Base-by-base conservation (phyloP, 2,888 invertebrate species). In the Thelaira solivaga region DNA sequence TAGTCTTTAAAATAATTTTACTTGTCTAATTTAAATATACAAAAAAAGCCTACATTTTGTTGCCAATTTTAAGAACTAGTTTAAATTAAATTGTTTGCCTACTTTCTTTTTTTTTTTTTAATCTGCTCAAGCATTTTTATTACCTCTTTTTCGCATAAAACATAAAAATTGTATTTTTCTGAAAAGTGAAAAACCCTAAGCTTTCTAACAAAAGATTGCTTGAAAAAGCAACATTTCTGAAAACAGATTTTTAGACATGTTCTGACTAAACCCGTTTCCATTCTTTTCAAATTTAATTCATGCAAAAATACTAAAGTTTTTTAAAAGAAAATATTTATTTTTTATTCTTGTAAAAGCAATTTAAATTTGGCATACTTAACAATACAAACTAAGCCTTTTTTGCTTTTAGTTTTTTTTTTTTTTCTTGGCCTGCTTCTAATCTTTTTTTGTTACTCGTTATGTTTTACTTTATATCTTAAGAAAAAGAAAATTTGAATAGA, bases 371-470 rank as follows among this genome's bases (percentile, higher is more conserved):
- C 67, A 67, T 67, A 51, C 61, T 67, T 53, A 53, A 67, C 59
- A 67, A 59, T 34, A 74, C 45, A 59, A 74, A 51, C 43, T 67
- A 67, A 74, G 74, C 51, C 74, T 67, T 74, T 53, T 47, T 65
- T 13, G 5, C 47, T 20, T 13, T 16, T 13, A 29, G 8, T 45
- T 11, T 22, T 61, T 61, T 51, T 16, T 47, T 34, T 29, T 29
- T 36, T 43, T 41, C 18, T 71, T 74, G 59, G 74, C 36, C 51
- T 43, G 31, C 53, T 67, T 43, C n/a, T 34, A 51, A 73, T 41
- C 10, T 41, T n/a, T 62, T 43, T 45, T 59, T 49, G n/a, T 10
- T 34, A 16, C 76, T 76, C 65, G 71, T 65, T 65, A 71, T 65
- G 34, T 31, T 71, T 69, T 71, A 39, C 45, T 57, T 57, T 64